Evolutionary conservation across 37 sponge, comb jelly and placozoan genomes (phyloP).

Genomic region (Eunapius fragilis): DNA sequence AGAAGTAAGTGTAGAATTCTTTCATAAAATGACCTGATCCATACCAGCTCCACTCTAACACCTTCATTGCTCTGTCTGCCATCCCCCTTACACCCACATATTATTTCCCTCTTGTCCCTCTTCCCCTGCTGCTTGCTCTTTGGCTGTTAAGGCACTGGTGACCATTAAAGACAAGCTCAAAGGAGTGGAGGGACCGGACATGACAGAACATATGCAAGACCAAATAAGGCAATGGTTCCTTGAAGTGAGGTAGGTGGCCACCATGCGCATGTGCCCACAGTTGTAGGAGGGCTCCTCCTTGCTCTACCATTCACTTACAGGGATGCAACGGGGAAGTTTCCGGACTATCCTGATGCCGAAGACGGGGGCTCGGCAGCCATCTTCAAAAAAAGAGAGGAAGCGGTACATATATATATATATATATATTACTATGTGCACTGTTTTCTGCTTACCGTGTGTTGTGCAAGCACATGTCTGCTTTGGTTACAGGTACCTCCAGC

Average conservation of each 20-base stretch:
- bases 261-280: too few species aligned
- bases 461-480: too few species aligned
- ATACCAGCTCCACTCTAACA: too few species aligned
- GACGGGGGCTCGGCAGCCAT: constrained; percentile 95
- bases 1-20: constrained; percentile 35
- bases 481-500: not conserved
- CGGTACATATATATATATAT: constrained; percentile 10
- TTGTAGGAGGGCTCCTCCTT: too few species aligned
- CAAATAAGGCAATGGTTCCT: constrained; percentile 99
- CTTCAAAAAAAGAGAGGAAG: constrained; percentile 88
- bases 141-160: constrained; percentile 71
- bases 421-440: not conserved
- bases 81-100: not conserved
- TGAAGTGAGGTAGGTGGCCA: constrained; percentile 85
- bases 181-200: constrained; percentile 96
- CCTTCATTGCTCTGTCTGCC: not conserved
- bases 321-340: constrained; percentile 98
- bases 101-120: not conserved
- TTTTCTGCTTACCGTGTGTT: too few species aligned
- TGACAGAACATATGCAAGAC: constrained; percentile 98
- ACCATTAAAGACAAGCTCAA: constrained; percentile 87
- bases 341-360: constrained; percentile 93
- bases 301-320: too few species aligned
- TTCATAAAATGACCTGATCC: too few species aligned
- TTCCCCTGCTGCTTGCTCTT: too few species aligned